Conservation (phyloP, 2,797 vertebrate species). For the Furcifer pardalis region DNA sequence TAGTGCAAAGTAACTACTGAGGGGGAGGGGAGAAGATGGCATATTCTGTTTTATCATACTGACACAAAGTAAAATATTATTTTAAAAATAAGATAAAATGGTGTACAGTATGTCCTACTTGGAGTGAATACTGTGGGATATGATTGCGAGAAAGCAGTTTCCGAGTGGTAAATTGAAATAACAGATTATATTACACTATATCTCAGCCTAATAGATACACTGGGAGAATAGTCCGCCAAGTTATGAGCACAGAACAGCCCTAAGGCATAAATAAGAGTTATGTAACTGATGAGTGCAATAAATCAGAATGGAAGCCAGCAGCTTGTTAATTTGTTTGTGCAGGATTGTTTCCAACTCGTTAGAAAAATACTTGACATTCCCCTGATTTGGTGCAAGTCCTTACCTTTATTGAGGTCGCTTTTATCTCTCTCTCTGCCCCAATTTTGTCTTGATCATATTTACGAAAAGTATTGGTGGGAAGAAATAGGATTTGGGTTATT, state of each 20-base stretch:
- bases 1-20: constrained; percentile 41
- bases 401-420: constrained; percentile 12
- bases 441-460: constrained; percentile 1
- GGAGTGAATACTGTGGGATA: constrained; percentile 59
- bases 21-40: constrained; percentile 2
- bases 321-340: constrained; percentile 64
- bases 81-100: constrained; percentile 52
- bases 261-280: constrained; percentile 74
- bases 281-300: constrained; percentile 74
- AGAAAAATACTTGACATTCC: constrained; percentile 41
- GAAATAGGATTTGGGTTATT: neutral
- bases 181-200: constrained; percentile 74
- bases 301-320: constrained; percentile 65
- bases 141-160: constrained; percentile 66
- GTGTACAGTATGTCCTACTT: constrained; percentile 43
- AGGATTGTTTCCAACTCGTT: constrained; percentile 60
- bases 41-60: constrained; percentile 43
- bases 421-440: neutral
- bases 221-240: constrained; percentile 62
- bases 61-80: constrained; percentile 50
- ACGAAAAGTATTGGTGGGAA: neutral
- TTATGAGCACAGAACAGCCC: constrained; percentile 63
- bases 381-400: constrained; percentile 30
- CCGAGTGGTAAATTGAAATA: constrained; percentile 76
- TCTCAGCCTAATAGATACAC: constrained; percentile 74